A percentile compares a stretch with the other conserved stretches of the same genome.
phyloP scores from a whole-genome alignment of 2,113 vertebrate genomes.

The Egretta garzetta region DNA sequence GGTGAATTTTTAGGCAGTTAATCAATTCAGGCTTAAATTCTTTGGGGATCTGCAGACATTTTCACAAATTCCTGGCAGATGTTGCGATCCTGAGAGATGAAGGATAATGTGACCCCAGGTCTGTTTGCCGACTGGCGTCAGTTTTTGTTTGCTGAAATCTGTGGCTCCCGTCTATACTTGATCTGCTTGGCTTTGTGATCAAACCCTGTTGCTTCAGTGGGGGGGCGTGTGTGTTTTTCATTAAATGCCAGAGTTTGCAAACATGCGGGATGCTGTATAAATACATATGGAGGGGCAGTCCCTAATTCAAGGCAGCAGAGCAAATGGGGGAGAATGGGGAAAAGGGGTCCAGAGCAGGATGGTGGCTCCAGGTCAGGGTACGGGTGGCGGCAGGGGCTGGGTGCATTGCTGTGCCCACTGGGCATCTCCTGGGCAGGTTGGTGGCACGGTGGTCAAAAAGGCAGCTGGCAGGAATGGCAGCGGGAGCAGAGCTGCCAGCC shows the following conservation, averaged over 20 bases:
- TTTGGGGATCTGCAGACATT: conserved; percentile 24
- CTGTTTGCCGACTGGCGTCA: neutral
- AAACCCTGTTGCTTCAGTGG: neutral
- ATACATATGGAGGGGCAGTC: neutral
- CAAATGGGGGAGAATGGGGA: neutral
- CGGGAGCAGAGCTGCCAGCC: neutral
- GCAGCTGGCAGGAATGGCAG: neutral
- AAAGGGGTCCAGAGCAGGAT: neutral
- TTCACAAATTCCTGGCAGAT: conserved; percentile 40
- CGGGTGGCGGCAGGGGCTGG: accelerated
- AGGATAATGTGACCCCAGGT: neutral
- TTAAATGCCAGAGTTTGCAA: neutral
- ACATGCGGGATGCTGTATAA: neutral
- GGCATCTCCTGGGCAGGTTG: neutral
- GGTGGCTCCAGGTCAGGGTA: neutral
- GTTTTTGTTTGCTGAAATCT: conserved; percentile 8
- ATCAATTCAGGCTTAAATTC: conserved; percentile 34
- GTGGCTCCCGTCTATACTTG: neutral
- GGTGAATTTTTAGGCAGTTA: conserved; percentile 25
- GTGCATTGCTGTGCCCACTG: accelerated
- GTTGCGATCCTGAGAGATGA: neutral
- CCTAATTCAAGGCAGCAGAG: neutral
- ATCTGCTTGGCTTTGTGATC: neutral
- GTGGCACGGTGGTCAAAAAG: neutral
- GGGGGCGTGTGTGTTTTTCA: neutral